Conservation (phyloP, 2,113 vertebrate genomes). For the Gymnogyps californianus region DNA sequence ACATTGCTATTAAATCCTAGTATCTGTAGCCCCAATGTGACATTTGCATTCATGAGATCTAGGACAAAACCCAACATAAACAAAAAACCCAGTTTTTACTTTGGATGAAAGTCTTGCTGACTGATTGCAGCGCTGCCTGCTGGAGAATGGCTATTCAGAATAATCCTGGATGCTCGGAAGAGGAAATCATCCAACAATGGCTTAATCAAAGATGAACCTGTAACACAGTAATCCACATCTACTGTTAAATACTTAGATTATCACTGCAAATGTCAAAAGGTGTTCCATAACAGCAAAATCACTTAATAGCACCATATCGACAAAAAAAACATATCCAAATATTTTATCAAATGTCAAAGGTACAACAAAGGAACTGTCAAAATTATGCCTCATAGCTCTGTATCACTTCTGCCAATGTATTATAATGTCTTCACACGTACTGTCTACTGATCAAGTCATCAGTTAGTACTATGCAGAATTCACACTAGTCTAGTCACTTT, state of each 20-base stretch:
- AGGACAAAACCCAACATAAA: background rate
- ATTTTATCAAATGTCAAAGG: background rate
- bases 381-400: background rate
- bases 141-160: constrained; percentile 93
- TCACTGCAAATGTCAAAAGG: background rate
- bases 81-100: constrained; percentile 72
- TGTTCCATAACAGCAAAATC: background rate
- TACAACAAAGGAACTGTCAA: background rate
- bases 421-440: background rate
- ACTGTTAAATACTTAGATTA: background rate
- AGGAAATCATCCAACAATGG: constrained; percentile 97
- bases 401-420: background rate
- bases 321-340: background rate
- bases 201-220: constrained; percentile 95
- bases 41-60: background rate
- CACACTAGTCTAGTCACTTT: background rate
- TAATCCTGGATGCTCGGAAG: constrained; percentile 97
- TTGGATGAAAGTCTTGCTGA: constrained; percentile 96
- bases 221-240: constrained; percentile 43
- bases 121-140: constrained; percentile 87
- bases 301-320: background rate
- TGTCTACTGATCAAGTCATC: no score
- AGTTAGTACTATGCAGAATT: background rate
- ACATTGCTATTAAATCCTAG: background rate
- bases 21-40: background rate